Conservation (phyloP, 2,888 invertebrate species). For the Agrotis clavis region DNA sequence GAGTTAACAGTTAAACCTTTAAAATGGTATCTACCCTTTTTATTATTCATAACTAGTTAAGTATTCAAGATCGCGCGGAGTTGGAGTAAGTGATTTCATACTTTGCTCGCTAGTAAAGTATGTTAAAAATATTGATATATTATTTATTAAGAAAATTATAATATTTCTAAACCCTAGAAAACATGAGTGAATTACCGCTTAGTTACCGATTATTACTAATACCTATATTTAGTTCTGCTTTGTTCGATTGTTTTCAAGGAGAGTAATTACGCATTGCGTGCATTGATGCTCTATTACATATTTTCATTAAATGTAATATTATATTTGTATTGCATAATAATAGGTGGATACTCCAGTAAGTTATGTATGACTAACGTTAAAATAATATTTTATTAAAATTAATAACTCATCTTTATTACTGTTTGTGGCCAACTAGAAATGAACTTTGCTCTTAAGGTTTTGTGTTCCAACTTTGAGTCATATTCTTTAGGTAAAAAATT, state of each 20-base stretch:
- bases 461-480: constrained; percentile 39
- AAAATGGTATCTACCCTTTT: too few species aligned
- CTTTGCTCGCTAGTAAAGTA: too few species aligned
- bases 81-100: too few species aligned
- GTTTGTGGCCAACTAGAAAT: neutral
- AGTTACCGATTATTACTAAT: constrained; percentile 12
- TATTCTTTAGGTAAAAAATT: neutral
- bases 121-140: too few species aligned
- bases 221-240: neutral
- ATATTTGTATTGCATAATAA: constrained; percentile 27
- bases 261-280: constrained; percentile 31
- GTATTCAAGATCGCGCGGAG: too few species aligned
- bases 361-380: constrained; percentile 45
- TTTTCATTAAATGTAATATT: neutral
- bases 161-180: neutral
- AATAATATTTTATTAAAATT: too few species aligned
- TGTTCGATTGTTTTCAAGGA: constrained; percentile 33
- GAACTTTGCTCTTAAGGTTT: constrained; percentile 25
- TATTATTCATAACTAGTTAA: too few species aligned
- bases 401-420: constrained; percentile 10
- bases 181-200: constrained; percentile 14
- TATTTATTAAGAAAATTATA: neutral
- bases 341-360: neutral
- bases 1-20: too few species aligned
- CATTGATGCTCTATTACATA: constrained; percentile 13